A percentile compares a stretch with the other conserved stretches of the same genome.
phyloP scores from a whole-genome alignment of 2,888 invertebrate genomes.

The Laothoe populi region DNA sequence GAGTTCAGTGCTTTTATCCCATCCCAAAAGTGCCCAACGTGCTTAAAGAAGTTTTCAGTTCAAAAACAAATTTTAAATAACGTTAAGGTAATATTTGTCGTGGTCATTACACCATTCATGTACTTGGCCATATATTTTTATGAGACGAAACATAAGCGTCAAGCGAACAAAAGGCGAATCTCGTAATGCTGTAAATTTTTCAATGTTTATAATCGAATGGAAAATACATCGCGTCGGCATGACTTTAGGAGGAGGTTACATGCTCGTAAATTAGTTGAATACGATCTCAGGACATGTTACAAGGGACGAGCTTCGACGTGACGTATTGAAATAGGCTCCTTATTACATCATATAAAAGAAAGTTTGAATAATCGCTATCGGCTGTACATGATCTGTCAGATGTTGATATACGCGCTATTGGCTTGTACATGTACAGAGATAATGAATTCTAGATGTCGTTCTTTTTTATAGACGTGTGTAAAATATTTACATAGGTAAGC shows the following conservation, averaged over 20 bases:
- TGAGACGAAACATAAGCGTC: no score
- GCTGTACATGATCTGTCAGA: neutral
- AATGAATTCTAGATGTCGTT: neutral
- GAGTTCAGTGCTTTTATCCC: no score
- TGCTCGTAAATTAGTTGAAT: conserved; percentile 70
- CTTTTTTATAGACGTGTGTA: neutral
- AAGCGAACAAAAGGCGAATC: no score
- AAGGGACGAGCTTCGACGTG: conserved; percentile 32
- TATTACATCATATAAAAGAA: neutral
- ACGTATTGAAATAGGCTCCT: conserved; percentile 23
- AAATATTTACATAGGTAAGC: neutral
- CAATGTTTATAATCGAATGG: neutral
- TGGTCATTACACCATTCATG: no score
- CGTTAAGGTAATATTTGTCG: no score
- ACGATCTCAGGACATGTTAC: conserved; percentile 61
- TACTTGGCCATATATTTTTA: no score
- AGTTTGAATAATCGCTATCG: conserved; percentile 15
- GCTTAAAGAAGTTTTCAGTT: no score
- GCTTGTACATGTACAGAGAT: neutral
- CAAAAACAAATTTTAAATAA: no score
- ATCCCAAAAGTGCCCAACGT: no score
- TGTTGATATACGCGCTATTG: neutral
- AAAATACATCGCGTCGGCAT: conserved; percentile 40
- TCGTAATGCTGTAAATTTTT: neutral
- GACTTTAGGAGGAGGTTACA: conserved; percentile 52